Evolutionary conservation across 2,888 invertebrate genomes (phyloP), one percentile per base, ranked within the genome.

Genomic region (Brenthis hecate): DNA sequence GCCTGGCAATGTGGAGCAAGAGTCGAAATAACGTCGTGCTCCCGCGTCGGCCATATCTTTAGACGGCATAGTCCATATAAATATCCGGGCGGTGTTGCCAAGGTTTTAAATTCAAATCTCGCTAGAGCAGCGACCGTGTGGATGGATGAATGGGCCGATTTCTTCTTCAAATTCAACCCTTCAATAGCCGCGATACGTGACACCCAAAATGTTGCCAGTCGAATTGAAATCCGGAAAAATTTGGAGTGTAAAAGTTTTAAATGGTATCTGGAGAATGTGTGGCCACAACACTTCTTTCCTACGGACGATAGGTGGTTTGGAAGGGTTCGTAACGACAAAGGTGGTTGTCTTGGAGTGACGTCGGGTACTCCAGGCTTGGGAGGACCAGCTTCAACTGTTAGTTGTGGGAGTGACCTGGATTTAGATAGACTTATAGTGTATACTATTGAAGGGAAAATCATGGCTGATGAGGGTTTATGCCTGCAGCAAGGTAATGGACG

Each of bases 71-170:
- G 99, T 1, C 99, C 99, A 0, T 99, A 99, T 83, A 96, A 97
- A 1, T 99, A 99, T 88, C 97, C 97, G 0, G 99, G 99, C 0
- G 99, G 98, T 0, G 96, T 98, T 6, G 94, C 95, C 0, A 96
- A 97, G 75, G 96, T 98, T n/a, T 93, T 99, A 1, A 96, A 97
- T 76, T 94, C 96, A 0, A 99, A 99, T 90, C 93, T 99, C 50
- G 98, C 98, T 0, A 93, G 99, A 69, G 98, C 98, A 0, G 99
- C 99, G 0, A 94, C 97, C 2, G 99, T 99, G 0, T 99, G 99
- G 99, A 97, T 99, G 97, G 99, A 99, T 82, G 97, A 99, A 66
- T 99, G 99, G 97, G 96, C 97, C 13, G 96, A 97, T 72, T 98
- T 98, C 86, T 97, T 96, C 81, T 97, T 98, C 84, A 97, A 96